Percentiles rank a stretch among this genome's conserved stretches.
Evolutionary conservation across 2,113 vertebrate species (phyloP).

Genomic region (Scytalopus superciliaris): DNA sequence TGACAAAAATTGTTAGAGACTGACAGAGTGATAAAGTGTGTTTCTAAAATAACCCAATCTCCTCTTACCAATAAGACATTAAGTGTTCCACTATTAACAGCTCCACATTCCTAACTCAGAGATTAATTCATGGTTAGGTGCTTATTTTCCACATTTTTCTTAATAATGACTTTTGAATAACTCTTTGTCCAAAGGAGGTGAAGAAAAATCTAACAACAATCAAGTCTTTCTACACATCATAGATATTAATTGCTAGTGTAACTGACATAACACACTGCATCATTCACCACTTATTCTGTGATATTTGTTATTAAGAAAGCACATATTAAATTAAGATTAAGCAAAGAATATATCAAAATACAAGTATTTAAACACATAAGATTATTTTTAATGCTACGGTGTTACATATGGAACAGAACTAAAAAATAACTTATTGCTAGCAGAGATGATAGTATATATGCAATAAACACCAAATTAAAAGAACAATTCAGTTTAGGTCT

Average conservation of each 20-base stretch:
- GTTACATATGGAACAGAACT: neutral
- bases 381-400: neutral
- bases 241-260: neutral
- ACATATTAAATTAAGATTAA: too few species aligned
- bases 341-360: neutral
- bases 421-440: neutral
- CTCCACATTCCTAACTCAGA: neutral
- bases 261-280: neutral
- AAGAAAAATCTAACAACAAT: neutral
- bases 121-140: neutral
- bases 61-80: neutral
- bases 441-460: neutral
- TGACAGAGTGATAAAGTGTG: neutral
- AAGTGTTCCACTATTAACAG: neutral
- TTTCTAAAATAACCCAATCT: neutral
- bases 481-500: neutral
- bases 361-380: neutral
- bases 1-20: neutral
- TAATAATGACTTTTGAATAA: neutral
- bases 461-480: neutral
- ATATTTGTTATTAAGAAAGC: neutral
- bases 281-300: neutral
- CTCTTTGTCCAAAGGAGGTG: neutral
- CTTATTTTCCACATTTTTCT: neutral
- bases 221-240: neutral